Percentiles rank a stretch among this genome's conserved stretches.
Conservation (phyloP, 64 coral and sea anemone genomes). For the Stichodactyla mertensii region DNA sequence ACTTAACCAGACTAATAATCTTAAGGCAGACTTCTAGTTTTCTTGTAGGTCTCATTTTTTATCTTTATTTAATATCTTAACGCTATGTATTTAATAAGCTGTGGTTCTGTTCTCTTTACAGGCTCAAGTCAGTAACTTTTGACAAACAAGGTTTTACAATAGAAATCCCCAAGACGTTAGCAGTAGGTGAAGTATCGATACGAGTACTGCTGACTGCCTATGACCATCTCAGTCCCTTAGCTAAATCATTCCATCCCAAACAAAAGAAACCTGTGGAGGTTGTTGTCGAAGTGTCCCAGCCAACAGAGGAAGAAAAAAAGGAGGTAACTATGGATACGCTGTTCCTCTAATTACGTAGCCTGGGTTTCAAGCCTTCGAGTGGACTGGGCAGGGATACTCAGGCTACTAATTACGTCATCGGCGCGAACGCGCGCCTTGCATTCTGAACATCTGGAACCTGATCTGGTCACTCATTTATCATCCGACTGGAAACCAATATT, state of each 20-base stretch:
- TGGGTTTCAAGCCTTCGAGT: no score
- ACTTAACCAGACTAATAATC: no score
- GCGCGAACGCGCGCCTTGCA: no score
- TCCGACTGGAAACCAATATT: no score
- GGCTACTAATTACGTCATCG: no score
- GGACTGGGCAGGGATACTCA: no score
- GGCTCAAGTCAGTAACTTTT: constrained; percentile 87
- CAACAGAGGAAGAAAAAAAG: constrained; percentile 42
- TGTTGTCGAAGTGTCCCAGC: constrained; percentile 29
- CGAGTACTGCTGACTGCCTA: constrained; percentile 77
- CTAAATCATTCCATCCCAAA: constrained; percentile 74
- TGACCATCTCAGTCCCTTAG: constrained; percentile 73
- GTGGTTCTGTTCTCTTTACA: neutral
- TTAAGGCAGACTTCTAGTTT: no score
- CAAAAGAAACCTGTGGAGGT: constrained; percentile 47
- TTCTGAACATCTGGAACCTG: no score
- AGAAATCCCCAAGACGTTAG: constrained; percentile 74
- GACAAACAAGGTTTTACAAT: constrained; percentile 67
- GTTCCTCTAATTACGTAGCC: no score
- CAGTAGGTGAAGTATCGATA: constrained; percentile 73
- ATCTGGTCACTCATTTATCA: no score
- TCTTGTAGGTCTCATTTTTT: neutral
- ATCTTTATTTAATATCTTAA: no score
- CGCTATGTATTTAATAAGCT: no score
- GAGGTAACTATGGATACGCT: constrained; percentile 14